phyloP scores from a whole-genome alignment of 2,797 vertebrate genomes.

The Myotis findleyi region DNA sequence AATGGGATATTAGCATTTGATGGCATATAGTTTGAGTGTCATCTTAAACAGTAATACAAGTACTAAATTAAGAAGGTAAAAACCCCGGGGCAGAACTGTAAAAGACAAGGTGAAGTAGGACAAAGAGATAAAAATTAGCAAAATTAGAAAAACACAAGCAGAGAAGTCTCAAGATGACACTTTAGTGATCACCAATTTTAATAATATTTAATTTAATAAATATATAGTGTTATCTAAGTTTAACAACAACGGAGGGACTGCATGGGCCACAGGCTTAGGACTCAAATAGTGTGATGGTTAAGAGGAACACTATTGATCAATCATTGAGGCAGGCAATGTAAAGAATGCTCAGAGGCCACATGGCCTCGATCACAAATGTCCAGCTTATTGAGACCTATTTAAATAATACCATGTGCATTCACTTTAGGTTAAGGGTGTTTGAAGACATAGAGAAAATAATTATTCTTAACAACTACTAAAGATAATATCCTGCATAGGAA shows the following conservation, averaged over 20 bases:
- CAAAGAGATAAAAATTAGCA: not conserved
- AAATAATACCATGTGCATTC: not conserved
- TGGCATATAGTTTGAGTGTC: not conserved
- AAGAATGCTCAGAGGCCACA: not conserved
- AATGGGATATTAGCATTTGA: constrained; percentile 34
- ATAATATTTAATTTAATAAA: not conserved
- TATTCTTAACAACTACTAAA: not conserved
- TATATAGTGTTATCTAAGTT: not conserved
- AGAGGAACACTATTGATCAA: not conserved
- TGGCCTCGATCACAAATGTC: not conserved
- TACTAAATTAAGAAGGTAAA: not conserved
- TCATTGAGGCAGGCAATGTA: not conserved
- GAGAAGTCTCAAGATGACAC: not conserved
- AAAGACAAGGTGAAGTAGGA: not conserved
- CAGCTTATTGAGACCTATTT: not conserved
- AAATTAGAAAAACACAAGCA: not conserved
- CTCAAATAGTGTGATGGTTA: not conserved
- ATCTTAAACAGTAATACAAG: constrained; percentile 9
- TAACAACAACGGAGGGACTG: not conserved
- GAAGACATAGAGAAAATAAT: not conserved
- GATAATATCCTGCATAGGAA: not conserved
- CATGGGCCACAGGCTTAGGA: not conserved
- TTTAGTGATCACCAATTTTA: not conserved
- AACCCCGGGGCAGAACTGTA: not conserved
- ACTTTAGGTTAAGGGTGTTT: not conserved